Conservation (phyloP, 2,797 vertebrate genomes). For the Channa striata region DNA sequence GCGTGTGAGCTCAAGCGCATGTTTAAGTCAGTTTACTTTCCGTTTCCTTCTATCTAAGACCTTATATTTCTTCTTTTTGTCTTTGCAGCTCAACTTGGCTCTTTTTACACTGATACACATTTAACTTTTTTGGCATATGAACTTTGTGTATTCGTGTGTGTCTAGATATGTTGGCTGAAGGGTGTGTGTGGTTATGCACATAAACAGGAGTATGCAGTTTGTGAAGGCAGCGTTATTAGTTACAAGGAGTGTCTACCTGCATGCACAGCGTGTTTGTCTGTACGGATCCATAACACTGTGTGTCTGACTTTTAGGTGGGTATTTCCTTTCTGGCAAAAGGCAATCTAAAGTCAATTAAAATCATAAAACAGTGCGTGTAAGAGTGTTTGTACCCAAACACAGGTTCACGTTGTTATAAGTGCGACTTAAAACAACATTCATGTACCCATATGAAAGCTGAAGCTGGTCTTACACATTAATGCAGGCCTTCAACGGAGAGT, state of each 20-base stretch:
- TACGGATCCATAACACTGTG: conserved; percentile 1
- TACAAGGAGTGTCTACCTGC: background rate
- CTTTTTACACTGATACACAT: conserved; percentile 23
- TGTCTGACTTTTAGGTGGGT: background rate
- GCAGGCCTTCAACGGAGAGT: too few species aligned
- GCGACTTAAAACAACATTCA: too few species aligned
- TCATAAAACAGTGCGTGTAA: too few species aligned
- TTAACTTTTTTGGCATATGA: conserved; percentile 6
- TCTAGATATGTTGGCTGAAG: background rate
- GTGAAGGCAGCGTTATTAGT: background rate
- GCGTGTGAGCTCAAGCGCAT: background rate
- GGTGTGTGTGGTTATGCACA: background rate
- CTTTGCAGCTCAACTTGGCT: conserved; percentile 11
- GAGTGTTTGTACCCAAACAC: too few species aligned
- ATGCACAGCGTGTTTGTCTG: conserved; percentile 6
- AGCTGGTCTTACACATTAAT: too few species aligned
- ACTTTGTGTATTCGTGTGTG: conserved; percentile 17
- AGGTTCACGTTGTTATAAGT: too few species aligned
- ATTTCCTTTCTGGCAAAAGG: too few species aligned
- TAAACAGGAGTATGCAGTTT: too few species aligned
- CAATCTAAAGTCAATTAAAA: too few species aligned
- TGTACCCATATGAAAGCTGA: too few species aligned
- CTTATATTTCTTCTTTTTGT: background rate
- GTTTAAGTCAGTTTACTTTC: conserved; percentile 9
- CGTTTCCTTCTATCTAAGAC: background rate